Percentiles rank a stretch among this genome's conserved stretches.
Conservation (phyloP, 2,888 invertebrate species). For the Agrochola lychnidis region DNA sequence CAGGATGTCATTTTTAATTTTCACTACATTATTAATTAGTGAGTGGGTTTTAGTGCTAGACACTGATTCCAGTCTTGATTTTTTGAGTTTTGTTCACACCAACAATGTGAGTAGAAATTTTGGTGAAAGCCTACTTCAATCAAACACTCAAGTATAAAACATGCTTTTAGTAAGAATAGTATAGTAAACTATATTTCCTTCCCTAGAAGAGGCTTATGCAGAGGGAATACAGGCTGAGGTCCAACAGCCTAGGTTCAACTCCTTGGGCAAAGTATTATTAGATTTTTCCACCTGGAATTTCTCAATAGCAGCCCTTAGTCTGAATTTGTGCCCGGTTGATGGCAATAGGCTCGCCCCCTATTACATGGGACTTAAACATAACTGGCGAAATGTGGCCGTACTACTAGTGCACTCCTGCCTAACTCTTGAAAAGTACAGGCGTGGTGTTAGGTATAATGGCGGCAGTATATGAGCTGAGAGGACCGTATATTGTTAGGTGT, state of each 20-base stretch:
- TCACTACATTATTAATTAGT: neutral
- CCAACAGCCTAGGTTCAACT: no score
- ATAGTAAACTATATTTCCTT: neutral
- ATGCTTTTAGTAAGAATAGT: no score
- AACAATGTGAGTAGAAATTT: slow-evolving; percentile 17
- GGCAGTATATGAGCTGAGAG: slow-evolving; percentile 37
- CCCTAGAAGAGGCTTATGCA: neutral
- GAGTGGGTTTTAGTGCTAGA: slow-evolving; percentile 7
- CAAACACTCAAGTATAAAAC: neutral
- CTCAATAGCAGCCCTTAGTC: neutral
- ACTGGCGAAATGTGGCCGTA: neutral
- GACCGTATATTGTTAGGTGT: slow-evolving; percentile 73
- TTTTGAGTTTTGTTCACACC: neutral
- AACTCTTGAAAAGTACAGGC: neutral
- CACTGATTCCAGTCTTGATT: slow-evolving; percentile 15
- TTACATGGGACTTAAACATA: neutral
- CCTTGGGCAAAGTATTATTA: neutral
- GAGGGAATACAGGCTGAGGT: no score
- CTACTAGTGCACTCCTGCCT: no score
- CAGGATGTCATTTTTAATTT: neutral
- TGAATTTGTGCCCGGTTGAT: neutral
- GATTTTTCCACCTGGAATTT: neutral
- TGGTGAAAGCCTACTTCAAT: neutral
- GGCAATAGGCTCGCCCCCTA: neutral
- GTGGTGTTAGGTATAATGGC: neutral